phyloP scores from a whole-genome alignment of 2,888 invertebrate genomes.

The Orthonychiurus folsomi region DNA sequence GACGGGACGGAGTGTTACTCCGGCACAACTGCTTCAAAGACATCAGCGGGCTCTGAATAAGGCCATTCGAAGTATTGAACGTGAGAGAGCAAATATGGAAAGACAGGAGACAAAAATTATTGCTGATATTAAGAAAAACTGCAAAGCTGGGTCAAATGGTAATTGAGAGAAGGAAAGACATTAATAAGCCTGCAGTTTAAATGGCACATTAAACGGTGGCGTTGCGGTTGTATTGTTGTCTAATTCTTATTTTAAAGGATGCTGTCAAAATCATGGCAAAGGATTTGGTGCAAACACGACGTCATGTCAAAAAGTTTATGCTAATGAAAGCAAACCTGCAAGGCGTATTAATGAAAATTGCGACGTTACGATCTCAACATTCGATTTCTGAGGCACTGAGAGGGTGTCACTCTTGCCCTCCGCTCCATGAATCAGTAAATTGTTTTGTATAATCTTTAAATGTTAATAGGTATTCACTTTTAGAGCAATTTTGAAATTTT shows the following conservation, averaged over 20 bases:
- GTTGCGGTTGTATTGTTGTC: neutral
- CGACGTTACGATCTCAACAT: constrained; percentile 53
- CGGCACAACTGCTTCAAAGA: constrained; percentile 53
- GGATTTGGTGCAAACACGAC: constrained; percentile 53
- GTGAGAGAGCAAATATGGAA: constrained; percentile 49
- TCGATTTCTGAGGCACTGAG: constrained; percentile 56
- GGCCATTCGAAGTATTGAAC: constrained; percentile 54
- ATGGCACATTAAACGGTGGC: too few species aligned
- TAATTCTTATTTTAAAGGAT: constrained; percentile 45
- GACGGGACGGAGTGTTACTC: constrained; percentile 53
- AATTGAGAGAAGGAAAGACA: neutral
- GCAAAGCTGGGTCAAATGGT: constrained; percentile 44
- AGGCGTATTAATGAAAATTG: constrained; percentile 53
- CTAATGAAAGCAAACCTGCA: constrained; percentile 56
- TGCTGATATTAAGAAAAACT: constrained; percentile 55
- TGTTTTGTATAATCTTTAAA: too few species aligned
- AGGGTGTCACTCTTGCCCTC: constrained; percentile 54
- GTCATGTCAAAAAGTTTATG: constrained; percentile 55
- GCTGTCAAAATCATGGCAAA: constrained; percentile 56
- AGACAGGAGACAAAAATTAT: constrained; percentile 55
- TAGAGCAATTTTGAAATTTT: constrained; percentile 6
- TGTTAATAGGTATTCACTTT: neutral
- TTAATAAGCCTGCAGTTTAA: too few species aligned
- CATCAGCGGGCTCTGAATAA: constrained; percentile 54
- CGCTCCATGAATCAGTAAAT: constrained; percentile 53